phyloP scores from a whole-genome alignment of 2,888 invertebrate species.

The Mesorhabditis sp. region DNA sequence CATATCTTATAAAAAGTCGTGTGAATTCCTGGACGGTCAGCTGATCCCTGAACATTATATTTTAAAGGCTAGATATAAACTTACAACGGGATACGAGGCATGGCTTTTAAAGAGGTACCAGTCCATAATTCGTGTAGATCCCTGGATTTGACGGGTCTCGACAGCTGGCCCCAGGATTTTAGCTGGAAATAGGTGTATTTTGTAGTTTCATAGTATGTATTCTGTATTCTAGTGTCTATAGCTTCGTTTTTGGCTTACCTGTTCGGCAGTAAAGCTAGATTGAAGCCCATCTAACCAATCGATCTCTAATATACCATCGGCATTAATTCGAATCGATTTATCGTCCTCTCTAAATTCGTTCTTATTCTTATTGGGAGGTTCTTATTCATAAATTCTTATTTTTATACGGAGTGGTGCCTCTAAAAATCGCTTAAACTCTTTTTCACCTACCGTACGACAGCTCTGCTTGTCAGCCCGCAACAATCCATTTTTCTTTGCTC shows the following conservation, averaged over 20 bases:
- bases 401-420: slow-evolving; percentile 15
- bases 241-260: neutral
- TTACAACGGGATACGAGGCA: neutral
- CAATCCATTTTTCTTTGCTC: slow-evolving; percentile 37
- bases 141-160: too few species aligned
- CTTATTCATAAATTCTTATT: slow-evolving; percentile 15
- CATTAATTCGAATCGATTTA: neutral
- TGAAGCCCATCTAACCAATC: neutral
- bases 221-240: too few species aligned
- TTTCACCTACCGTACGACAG: neutral
- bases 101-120: neutral
- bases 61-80: slow-evolving; percentile 16
- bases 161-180: too few species aligned
- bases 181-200: too few species aligned
- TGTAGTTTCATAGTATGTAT: too few species aligned
- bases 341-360: slow-evolving; percentile 1
- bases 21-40: slow-evolving; percentile 39
- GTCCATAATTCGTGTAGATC: neutral
- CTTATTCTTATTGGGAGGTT: too few species aligned
- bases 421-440: slow-evolving; percentile 5
- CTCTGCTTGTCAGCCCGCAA: neutral
- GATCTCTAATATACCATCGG: neutral
- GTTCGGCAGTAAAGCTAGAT: neutral
- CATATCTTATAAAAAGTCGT: slow-evolving; percentile 36
- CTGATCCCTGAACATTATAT: slow-evolving; percentile 17